phyloP scores from a whole-genome alignment of 2,113 vertebrate species.

The Pygoscelis antarcticus region DNA sequence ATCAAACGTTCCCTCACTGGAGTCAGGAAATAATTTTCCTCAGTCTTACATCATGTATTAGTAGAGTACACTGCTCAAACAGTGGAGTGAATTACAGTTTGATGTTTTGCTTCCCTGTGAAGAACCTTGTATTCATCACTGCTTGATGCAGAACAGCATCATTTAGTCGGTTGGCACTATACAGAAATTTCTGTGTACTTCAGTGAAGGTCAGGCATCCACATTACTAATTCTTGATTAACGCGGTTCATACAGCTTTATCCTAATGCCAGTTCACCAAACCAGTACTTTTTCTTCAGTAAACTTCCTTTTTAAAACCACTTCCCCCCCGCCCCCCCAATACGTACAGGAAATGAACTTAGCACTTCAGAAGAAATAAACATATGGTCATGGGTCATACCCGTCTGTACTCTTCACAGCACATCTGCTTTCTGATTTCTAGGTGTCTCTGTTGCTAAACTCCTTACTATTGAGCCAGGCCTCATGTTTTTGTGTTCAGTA shows the following conservation, averaged over 20 bases:
- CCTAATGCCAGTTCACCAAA: not conserved
- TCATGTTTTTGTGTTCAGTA: not conserved
- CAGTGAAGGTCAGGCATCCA: not conserved
- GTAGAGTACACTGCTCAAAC: not conserved
- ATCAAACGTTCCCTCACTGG: not conserved
- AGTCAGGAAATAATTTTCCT: not conserved
- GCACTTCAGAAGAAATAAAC: not conserved
- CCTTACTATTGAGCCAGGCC: not conserved
- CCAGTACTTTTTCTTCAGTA: not conserved
- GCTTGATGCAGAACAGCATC: not conserved
- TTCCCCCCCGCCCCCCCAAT: not conserved
- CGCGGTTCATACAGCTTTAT: not conserved
- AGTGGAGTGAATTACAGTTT: not conserved
- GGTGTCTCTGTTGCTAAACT: not conserved
- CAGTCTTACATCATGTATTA: not conserved
- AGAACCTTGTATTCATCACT: not conserved
- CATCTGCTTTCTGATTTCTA: not conserved
- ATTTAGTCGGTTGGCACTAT: rapidly evolving
- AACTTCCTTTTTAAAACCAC: not conserved
- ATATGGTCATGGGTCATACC: not conserved
- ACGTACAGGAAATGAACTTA: not conserved
- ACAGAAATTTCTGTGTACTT: not conserved
- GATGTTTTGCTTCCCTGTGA: not conserved
- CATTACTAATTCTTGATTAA: not conserved
- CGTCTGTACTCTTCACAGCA: not conserved